These are phyloP conservation scores for Cephus runcator DNA, from an alignment of 2,888 invertebrate species.

Conservation along the genomic window DNA sequence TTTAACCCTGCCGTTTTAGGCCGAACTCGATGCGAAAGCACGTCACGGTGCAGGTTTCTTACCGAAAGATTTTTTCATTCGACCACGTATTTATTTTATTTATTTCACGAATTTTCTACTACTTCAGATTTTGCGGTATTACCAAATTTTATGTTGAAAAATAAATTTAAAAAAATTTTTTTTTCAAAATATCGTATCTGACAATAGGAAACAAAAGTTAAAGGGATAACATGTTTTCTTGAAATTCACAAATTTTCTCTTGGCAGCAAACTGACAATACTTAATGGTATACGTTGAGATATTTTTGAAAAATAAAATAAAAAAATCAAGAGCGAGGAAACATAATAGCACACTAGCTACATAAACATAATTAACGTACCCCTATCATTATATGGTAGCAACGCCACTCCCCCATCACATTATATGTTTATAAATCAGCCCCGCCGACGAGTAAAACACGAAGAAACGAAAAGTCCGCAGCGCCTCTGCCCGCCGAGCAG, in stretches of 20 bases:
- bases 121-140: too few species aligned
- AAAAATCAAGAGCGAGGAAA: not conserved
- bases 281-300: not conserved
- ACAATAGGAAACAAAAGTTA: not conserved
- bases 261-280: not conserved
- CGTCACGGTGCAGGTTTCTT: not conserved
- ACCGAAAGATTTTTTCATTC: not conserved
- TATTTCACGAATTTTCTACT: not conserved
- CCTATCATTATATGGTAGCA: conserved; percentile 66
- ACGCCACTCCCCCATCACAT: conserved; percentile 66
- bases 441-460: conserved; percentile 46
- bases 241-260: not conserved
- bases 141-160: too few species aligned
- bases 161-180: too few species aligned
- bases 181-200: not conserved
- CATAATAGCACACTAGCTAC: not conserved
- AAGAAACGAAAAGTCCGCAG: conserved; percentile 38
- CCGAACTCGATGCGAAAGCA: not conserved
- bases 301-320: not conserved
- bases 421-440: conserved; percentile 66
- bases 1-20: not conserved
- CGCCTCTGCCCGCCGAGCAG: conserved; percentile 41
- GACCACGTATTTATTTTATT: not conserved
- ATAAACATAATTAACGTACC: conserved; percentile 64
- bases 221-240: not conserved